These are phyloP conservation scores for Phlogophora meticulosa DNA, from an alignment of 2,888 invertebrate genomes.

Conservation along the genomic window DNA sequence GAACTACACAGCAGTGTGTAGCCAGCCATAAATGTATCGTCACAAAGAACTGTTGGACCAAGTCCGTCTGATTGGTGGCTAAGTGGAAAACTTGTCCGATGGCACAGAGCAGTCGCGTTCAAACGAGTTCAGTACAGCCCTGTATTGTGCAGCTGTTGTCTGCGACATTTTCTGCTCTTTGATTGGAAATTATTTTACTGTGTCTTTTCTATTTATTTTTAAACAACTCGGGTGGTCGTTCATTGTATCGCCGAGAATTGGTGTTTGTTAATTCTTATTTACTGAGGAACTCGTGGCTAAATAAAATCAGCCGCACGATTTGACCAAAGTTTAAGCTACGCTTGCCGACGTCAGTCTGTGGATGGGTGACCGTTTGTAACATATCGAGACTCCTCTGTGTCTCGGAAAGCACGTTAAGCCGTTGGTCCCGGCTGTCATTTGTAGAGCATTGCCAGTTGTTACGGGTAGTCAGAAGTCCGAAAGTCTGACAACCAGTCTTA, in stretches of 20 bases:
- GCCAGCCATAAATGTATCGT: constrained; percentile 49
- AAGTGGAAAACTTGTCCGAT: constrained; percentile 63
- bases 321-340: too few species aligned
- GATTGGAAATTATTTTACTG: constrained; percentile 32
- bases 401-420: too few species aligned
- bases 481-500: too few species aligned
- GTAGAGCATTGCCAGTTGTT: too few species aligned
- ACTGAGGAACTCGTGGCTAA: too few species aligned
- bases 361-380: too few species aligned
- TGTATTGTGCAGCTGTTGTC: constrained; percentile 54
- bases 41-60: constrained; percentile 56
- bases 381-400: too few species aligned
- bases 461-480: too few species aligned
- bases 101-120: constrained; percentile 39
- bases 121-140: constrained; percentile 30
- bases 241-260: not conserved
- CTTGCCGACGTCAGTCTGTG: too few species aligned
- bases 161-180: constrained; percentile 27
- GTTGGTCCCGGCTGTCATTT: too few species aligned
- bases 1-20: constrained; percentile 31
- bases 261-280: not conserved
- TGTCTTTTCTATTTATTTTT: not conserved
- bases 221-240: not conserved
- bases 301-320: too few species aligned
- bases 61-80: constrained; percentile 64